Conservation (phyloP, 2,113 vertebrate species). For the Pangasianodon hypophthalmus region DNA sequence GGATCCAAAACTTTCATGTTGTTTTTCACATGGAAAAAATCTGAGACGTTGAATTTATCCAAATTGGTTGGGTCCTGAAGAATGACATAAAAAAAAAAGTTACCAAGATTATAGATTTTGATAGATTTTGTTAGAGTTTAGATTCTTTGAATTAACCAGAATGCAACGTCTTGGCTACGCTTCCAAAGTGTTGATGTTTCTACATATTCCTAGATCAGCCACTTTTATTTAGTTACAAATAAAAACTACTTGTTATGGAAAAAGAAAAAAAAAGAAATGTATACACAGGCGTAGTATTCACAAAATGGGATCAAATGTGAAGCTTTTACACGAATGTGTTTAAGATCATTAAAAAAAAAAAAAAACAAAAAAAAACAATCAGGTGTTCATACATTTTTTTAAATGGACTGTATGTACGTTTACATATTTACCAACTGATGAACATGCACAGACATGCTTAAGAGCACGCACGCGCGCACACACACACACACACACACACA, state of each 20-base stretch:
- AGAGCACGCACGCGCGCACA: not conserved
- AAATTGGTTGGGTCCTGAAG: slow-evolving; percentile 90
- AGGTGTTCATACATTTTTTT: not conserved
- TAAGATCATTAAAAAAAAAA: no score
- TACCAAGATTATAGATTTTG: slow-evolving; percentile 19
- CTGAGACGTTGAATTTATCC: slow-evolving; percentile 96
- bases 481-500: slow-evolving; percentile 5
- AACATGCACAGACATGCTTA: not conserved
- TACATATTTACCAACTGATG: not conserved
- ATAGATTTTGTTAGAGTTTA: not conserved
- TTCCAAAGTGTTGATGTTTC: not conserved
- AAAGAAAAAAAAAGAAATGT: not conserved
- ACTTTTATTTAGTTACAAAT: not conserved
- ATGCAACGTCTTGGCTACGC: not conserved
- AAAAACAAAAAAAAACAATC: not conserved
- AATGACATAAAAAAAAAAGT: slow-evolving; percentile 4
- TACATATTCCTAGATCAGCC: not conserved
- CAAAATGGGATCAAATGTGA: not conserved
- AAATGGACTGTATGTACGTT: not conserved
- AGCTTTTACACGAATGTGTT: not conserved
- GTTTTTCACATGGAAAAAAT: slow-evolving; percentile 96
- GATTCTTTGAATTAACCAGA: not conserved
- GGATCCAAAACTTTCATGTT: slow-evolving; percentile 90
- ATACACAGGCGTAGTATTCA: not conserved
- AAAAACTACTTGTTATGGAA: not conserved